These are phyloP conservation scores for Melieria crassipennis DNA, from an alignment of 2,888 invertebrate species.

Conservation along the genomic window DNA sequence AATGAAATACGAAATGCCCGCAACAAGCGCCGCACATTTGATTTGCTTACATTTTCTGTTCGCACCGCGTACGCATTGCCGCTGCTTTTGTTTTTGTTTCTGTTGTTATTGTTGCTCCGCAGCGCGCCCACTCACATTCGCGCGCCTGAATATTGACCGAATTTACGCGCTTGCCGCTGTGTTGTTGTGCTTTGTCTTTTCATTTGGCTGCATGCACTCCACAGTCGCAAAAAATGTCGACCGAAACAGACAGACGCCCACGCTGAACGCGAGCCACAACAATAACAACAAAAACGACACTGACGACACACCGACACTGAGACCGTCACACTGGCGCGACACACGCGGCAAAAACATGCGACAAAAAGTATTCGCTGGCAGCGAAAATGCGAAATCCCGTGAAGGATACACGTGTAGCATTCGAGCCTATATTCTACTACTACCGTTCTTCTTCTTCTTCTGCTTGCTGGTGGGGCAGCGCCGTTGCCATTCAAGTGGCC, in stretches of 20 bases:
- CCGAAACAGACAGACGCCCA: conserved; percentile 9
- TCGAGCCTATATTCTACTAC: neutral
- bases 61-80: neutral
- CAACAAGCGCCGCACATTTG: conserved; percentile 13
- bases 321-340: neutral
- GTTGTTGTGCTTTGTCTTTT: neutral
- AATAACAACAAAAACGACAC: neutral
- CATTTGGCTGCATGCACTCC: neutral
- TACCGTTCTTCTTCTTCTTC: neutral
- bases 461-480: neutral
- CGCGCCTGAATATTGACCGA: conserved; percentile 23
- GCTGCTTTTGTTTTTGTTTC: neutral
- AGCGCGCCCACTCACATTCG: neutral
- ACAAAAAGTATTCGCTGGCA: neutral
- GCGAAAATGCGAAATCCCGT: conserved; percentile 13
- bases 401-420: conserved; percentile 22
- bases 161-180: neutral
- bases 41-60: conserved; percentile 24
- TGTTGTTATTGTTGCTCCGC: neutral
- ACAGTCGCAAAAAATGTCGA: neutral
- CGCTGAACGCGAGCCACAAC: neutral
- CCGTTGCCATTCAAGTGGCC: neutral
- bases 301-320: neutral
- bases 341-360: neutral
- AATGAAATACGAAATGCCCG: conserved; percentile 16